Conservation (phyloP, 2,888 invertebrate genomes). For the Oegoconia quadripuncta region DNA sequence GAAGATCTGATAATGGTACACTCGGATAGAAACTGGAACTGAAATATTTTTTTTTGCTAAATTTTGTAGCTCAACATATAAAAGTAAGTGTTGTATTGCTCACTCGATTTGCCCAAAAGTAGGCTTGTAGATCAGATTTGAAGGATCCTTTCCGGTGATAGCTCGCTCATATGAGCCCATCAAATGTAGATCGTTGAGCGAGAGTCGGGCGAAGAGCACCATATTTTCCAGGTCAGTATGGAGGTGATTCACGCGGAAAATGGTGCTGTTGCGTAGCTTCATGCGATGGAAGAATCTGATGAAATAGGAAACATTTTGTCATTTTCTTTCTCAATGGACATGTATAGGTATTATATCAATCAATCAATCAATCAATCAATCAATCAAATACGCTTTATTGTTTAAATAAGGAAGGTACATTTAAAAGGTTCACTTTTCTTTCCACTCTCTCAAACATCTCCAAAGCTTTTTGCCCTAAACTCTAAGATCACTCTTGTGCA, state of each 20-base stretch:
- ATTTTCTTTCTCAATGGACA: no score
- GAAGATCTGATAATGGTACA: no score
- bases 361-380: no score
- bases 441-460: no score
- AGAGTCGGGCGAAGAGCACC: slow-evolving; percentile 31
- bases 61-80: background rate
- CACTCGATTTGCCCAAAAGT: slow-evolving; percentile 52
- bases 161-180: slow-evolving; percentile 52
- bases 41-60: no score
- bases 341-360: no score
- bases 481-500: no score
- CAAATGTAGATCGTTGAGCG: slow-evolving; percentile 53
- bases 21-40: no score
- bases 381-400: no score
- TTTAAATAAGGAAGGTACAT: no score
- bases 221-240: slow-evolving; percentile 43
- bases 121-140: slow-evolving; percentile 42
- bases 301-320: background rate
- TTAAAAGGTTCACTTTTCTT: no score
- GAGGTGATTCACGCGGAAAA: slow-evolving; percentile 41
- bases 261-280: slow-evolving; percentile 59
- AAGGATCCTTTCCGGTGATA: slow-evolving; percentile 29
- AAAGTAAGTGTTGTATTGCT: slow-evolving; percentile 19
- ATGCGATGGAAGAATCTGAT: slow-evolving; percentile 61
- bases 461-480: no score